These are phyloP conservation scores for Dicyrtomina minuta DNA, from an alignment of 2,888 invertebrate genomes.

Conservation along the genomic window DNA sequence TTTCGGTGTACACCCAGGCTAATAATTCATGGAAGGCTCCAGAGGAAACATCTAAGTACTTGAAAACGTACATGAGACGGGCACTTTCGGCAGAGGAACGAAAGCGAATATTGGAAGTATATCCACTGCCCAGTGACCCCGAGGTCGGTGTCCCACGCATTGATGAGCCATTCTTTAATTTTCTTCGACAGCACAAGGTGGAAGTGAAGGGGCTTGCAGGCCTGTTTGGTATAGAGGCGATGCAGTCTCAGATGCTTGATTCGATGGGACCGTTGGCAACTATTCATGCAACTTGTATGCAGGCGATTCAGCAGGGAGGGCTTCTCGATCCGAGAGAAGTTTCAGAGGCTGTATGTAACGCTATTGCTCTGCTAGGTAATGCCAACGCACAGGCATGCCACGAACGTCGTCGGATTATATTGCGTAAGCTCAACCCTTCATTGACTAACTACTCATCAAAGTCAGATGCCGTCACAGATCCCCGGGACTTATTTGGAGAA, in stretches of 20 bases:
- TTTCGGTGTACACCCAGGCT: too few species aligned
- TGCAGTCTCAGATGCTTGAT: background rate
- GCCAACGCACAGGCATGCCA: conserved; percentile 1
- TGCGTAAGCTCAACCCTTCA: background rate
- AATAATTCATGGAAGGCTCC: background rate
- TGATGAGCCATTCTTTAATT: background rate
- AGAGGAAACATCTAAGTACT: background rate
- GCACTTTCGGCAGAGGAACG: background rate
- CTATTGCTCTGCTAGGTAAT: background rate
- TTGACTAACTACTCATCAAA: background rate
- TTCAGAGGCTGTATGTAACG: background rate
- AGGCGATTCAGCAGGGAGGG: background rate
- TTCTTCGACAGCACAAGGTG: background rate
- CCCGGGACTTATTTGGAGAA: background rate
- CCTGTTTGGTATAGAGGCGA: background rate
- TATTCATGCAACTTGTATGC: background rate
- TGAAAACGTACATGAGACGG: background rate
- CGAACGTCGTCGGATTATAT: background rate
- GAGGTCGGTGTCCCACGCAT: background rate
- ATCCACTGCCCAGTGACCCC: background rate
- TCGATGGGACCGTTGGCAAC: background rate
- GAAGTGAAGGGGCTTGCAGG: background rate
- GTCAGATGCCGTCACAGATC: background rate
- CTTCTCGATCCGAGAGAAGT: background rate
- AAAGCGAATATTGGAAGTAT: background rate